These are phyloP conservation scores for Platichthys stellatus DNA, from an alignment of 2,113 vertebrate genomes.

Conservation along the genomic window DNA sequence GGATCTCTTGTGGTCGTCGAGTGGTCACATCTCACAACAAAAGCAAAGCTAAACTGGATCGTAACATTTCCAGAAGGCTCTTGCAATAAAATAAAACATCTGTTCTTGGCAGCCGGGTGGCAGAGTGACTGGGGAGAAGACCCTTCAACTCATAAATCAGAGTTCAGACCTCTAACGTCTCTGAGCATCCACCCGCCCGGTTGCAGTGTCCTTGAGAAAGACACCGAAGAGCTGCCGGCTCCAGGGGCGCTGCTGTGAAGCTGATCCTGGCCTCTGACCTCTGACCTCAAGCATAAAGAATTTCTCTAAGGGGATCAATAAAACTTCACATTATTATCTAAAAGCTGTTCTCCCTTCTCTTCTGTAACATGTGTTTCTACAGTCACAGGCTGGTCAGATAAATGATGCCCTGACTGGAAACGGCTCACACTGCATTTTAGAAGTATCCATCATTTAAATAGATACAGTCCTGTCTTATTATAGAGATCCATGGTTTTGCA, in stretches of 20 bases:
- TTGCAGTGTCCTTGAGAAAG: conserved; percentile 32
- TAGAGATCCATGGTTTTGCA: conserved; percentile 53
- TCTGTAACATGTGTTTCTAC: neutral
- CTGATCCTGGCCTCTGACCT: conserved; percentile 53
- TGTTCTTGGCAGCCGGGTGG: conserved; percentile 40
- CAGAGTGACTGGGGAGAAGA: conserved; percentile 6
- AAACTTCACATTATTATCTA: conserved; percentile 19
- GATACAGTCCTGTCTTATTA: conserved; percentile 45
- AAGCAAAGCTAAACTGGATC: conserved; percentile 3
- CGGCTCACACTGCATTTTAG: neutral
- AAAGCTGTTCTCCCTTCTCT: neutral
- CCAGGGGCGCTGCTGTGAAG: conserved; percentile 19
- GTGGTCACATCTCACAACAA: conserved; percentile 4
- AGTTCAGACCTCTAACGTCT: conserved; percentile 4
- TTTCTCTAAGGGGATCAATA: conserved; percentile 54
- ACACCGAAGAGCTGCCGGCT: conserved; percentile 30
- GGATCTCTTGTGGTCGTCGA: conserved; percentile 12
- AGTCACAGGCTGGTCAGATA: neutral
- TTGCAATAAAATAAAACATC: conserved; percentile 44
- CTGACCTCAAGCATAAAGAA: conserved; percentile 55
- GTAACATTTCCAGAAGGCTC: conserved; percentile 33
- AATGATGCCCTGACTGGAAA: conserved; percentile 2
- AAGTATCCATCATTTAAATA: conserved; percentile 28
- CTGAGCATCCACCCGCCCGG: conserved; percentile 16
- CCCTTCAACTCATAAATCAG: conserved; percentile 47